A percentile compares a stretch with the other conserved stretches of the same genome.
These are phyloP conservation scores for Pelagia noctiluca DNA, from an alignment of 30 jellyfish, hydroid and myxozoan species.

Conservation along the genomic window DNA sequence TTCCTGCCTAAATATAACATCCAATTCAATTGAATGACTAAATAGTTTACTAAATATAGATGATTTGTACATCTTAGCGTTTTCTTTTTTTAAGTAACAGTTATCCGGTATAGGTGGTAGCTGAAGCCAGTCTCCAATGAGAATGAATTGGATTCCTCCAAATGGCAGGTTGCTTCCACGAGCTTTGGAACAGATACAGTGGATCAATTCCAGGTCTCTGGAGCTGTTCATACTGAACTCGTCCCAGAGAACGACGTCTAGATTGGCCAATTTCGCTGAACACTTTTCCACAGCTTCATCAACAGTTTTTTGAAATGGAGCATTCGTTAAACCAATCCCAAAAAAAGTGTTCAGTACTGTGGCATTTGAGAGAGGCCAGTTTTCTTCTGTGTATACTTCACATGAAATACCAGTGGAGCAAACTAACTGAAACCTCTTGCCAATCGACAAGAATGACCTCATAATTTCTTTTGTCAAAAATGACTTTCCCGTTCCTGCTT, in stretches of 20 bases:
- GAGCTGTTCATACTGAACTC: too few species aligned
- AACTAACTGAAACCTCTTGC: neutral
- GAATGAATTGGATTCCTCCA: neutral
- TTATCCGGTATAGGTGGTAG: neutral
- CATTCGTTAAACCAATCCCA: too few species aligned
- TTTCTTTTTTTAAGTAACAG: too few species aligned
- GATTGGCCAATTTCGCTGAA: neutral
- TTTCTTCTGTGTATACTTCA: neutral
- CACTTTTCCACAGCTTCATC: neutral
- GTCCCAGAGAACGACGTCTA: neutral
- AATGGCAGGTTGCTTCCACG: neutral
- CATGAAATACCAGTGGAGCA: neutral
- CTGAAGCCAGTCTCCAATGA: neutral
- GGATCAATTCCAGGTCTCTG: too few species aligned
- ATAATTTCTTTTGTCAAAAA: neutral
- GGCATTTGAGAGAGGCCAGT: neutral
- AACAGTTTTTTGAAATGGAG: neutral
- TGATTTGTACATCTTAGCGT: neutral
- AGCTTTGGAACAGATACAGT: too few species aligned
- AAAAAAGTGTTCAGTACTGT: too few species aligned
- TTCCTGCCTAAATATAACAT: too few species aligned
- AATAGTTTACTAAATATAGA: too few species aligned
- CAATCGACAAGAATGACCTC: neutral
- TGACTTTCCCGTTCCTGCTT: neutral
- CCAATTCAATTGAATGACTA: too few species aligned